Conservation (phyloP, 2,888 invertebrate species). For the Meloe dianella region DNA sequence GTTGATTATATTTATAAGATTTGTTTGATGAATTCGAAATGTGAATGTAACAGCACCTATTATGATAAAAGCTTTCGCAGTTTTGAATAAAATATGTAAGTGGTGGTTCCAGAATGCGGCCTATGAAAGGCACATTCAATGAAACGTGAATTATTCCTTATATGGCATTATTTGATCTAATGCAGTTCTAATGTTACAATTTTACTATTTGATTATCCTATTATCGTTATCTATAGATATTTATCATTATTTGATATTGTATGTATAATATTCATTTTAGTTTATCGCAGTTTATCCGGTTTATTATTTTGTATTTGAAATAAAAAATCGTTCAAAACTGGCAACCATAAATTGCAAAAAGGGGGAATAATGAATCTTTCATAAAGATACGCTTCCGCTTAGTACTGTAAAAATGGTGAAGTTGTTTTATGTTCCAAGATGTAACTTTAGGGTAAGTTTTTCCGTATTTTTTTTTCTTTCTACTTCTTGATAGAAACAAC, state of each 20-base stretch:
- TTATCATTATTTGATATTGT: conserved; percentile 15
- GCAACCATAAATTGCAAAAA: conserved; percentile 28
- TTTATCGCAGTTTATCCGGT: conserved; percentile 8
- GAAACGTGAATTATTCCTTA: conserved; percentile 34
- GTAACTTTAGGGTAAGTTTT: conserved; percentile 1
- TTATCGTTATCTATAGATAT: conserved; percentile 1
- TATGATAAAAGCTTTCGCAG: not conserved
- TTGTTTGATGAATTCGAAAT: not conserved
- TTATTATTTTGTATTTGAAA: conserved; percentile 7
- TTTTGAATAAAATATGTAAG: conserved; percentile 7
- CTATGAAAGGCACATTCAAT: conserved; percentile 32
- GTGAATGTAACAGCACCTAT: not conserved
- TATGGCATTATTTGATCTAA: conserved; percentile 22
- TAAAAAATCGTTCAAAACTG: conserved; percentile 23
- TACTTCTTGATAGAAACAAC: conserved; percentile 15
- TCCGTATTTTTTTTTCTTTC: too few relatives aligned
- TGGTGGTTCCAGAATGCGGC: not conserved
- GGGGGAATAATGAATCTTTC: conserved; percentile 41
- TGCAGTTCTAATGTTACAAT: conserved; percentile 27
- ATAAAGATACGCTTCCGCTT: conserved; percentile 34
- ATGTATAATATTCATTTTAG: conserved; percentile 18
- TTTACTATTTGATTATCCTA: conserved; percentile 9
- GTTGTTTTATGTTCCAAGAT: conserved; percentile 32
- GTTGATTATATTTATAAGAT: not conserved
- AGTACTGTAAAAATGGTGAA: conserved; percentile 37